Evolutionary conservation across 2,888 invertebrate genomes (phyloP), one percentile per base, ranked within the genome.

Genomic region (Ormyrus thymus): DNA sequence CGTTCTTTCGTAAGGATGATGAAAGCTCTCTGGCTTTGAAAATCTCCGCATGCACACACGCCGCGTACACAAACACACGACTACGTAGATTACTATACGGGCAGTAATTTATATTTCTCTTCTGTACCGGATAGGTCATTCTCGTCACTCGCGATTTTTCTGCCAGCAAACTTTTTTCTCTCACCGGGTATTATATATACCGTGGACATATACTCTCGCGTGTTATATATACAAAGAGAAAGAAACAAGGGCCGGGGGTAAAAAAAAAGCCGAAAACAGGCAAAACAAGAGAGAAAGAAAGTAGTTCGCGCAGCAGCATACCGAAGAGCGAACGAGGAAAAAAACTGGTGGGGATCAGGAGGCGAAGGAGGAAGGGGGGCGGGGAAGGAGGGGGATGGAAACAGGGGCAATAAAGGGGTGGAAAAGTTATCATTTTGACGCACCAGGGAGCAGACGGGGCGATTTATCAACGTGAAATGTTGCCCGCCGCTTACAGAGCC

Each of bases 401-500:
- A 74, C 72, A 78, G 55, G 80, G 74, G 71, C 77, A 79, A 79
- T 79, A 72, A 74, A 81, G 73, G 74, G 77, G 71, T 77, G 74
- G 79, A 76, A 71, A 74, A 82, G 79, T 79, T 82, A 82, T 82
- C 78, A 81, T 82, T 81, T 79, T 74, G 75, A 82, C 75, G 82
- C 76, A 79, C 72, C 74, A 48, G 77, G 75, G 72, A 81, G 79
- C 65, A 71, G 64, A 76, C 59, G 66, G 70, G 65, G 48, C 75
- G 68, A 82, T 82, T 82, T 81, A 82, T 82, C 75, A 82, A 58
- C 64, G 61, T 79, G 81, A 82, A 82, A 82, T 80, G 82, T 79
- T 68, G 75, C 76, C 76, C 64, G 82, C 62, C 80, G 79, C 72
- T 75, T 75, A 77, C 81, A 81, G 75, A 48, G 66, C 59, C 51